Evolutionary conservation across 2,888 invertebrate species (phyloP).

Genomic region (Stenurella melanura): DNA sequence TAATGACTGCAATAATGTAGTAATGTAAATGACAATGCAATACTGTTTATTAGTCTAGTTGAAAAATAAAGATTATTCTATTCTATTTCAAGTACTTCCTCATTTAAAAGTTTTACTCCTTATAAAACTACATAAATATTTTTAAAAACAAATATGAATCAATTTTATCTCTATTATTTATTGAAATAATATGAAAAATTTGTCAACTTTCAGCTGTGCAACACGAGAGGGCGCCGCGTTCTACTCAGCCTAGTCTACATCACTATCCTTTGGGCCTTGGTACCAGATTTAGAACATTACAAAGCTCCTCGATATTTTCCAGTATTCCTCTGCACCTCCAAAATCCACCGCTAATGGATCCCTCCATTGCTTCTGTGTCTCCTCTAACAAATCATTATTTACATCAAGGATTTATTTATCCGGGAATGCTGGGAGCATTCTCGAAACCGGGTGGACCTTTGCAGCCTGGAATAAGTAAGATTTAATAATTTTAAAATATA

Average conservation of each 20-base stretch:
- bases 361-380: slow-evolving; percentile 47
- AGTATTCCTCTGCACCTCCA: slow-evolving; percentile 67
- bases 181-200: not conserved
- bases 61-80: too few relatives aligned
- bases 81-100: too few relatives aligned
- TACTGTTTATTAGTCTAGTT: too few relatives aligned
- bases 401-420: slow-evolving; percentile 70
- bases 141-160: too few relatives aligned
- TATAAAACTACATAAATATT: too few relatives aligned
- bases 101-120: too few relatives aligned
- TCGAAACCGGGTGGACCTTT: slow-evolving; percentile 66
- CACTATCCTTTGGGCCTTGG: slow-evolving; percentile 67
- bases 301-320: slow-evolving; percentile 65
- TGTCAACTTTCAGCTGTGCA: slow-evolving; percentile 84
- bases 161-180: not conserved
- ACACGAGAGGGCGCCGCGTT: slow-evolving; percentile 90
- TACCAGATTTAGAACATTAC: slow-evolving; percentile 65
- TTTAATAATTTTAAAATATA: not conserved
- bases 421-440: slow-evolving; percentile 70
- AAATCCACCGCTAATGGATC: slow-evolving; percentile 60
- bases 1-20: too few relatives aligned
- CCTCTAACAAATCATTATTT: slow-evolving; percentile 64
- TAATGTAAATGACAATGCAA: too few relatives aligned
- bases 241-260: slow-evolving; percentile 69
- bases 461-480: slow-evolving; percentile 55